Evolutionary conservation across 2,888 invertebrate genomes (phyloP), one percentile per base, ranked within the genome.

Genomic region (Ormyrus rosae): DNA sequence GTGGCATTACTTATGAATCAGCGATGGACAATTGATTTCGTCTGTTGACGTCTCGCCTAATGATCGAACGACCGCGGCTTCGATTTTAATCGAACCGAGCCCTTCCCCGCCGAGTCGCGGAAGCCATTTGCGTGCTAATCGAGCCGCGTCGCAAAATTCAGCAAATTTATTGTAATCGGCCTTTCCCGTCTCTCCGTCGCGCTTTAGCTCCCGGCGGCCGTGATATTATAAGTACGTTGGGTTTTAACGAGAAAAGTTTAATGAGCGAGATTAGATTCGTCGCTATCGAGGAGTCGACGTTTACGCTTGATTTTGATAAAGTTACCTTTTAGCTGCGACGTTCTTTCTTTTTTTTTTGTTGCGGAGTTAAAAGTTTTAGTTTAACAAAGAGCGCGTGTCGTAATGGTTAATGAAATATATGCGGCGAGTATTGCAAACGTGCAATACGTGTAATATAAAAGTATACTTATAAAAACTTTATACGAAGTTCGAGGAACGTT

Each of bases 1-100:
- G 34, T 3, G 34, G 13, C 63, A 67, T 74, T 74, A 67, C 45
- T 74, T 67, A 67, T 74, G 74, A 74, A 67, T 74, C 67, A 60
- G 67, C 67, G 67, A 65, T 58, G 50, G 60, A 11, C 65, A 34
- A 46, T 63, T 63, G 63, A 72, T 72, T 72, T 63, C 34, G 6
- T 53, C 63, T 53, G 10, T 13, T n/a, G 60, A 71, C 61, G 71
- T 58, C 34, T 60, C n/a, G 46, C 55, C 64, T 64, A 64, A 64
- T 19, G 65, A 58, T 74, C 58, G 55, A 13, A 51, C 61, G 61
- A 63, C 46, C 8, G 45, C 46, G 6, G 7, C n/a, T 64, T 34
- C 6, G 55, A 68, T 34, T 45, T 13, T 11, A 19, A 13, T 63
- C 10, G 34, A 9, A 11, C 3, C 3, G 34, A 10, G 19, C 19